Conservation (phyloP, 2,888 invertebrate species). For the Toxonevra muliebris region DNA sequence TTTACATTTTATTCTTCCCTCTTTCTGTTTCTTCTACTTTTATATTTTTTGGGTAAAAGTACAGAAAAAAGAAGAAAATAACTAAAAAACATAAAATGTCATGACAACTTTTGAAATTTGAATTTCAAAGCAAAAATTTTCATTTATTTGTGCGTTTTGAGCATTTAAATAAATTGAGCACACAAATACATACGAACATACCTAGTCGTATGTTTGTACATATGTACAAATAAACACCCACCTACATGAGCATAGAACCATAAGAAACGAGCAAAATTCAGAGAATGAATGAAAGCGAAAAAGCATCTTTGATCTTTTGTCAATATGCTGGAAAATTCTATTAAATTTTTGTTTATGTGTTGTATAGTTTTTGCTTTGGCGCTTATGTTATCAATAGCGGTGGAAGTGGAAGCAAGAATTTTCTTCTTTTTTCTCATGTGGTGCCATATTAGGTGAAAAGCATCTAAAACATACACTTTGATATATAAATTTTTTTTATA, state of each 20-base stretch:
- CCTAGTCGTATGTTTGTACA: no score
- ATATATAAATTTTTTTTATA: background rate
- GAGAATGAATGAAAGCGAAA: conserved; percentile 11
- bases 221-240: background rate
- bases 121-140: conserved; percentile 58
- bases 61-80: background rate
- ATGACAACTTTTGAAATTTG: conserved; percentile 59
- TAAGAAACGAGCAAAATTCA: background rate
- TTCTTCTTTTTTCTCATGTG: background rate
- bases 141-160: conserved; percentile 51
- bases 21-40: background rate
- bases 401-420: background rate
- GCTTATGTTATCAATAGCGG: background rate
- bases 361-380: background rate
- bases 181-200: conserved; percentile 6
- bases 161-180: conserved; percentile 29
- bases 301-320: conserved; percentile 29
- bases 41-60: background rate
- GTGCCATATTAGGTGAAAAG: background rate
- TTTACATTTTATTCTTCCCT: background rate
- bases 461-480: background rate
- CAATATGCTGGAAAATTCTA: conserved; percentile 18
- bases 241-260: background rate
- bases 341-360: conserved; percentile 10
- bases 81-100: conserved; percentile 44